Evolutionary conservation across 2,888 invertebrate species (phyloP), one percentile per base, ranked within the genome.

Genomic region (Papilio elwesi): DNA sequence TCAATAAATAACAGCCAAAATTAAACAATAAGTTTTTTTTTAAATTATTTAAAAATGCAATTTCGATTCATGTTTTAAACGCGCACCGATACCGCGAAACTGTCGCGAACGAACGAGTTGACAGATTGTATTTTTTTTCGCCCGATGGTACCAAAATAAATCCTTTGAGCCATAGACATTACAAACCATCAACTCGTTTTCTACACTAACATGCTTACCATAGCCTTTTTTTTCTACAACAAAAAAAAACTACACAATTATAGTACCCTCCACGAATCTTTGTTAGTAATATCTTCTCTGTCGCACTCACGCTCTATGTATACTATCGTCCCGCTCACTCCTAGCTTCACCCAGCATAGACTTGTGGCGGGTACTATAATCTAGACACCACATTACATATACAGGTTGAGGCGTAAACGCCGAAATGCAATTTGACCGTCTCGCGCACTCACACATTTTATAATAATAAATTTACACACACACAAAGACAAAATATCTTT

Each of bases 401-500:
- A 71, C 51, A 36, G 43, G 43, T 3, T 12, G 49, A 62, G 67
- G 71, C 71, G 36, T 53, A 48, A 66, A 63, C 53, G 68, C 72
- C 48, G 63, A 72, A 72, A 72, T 72, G 72, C 72, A 68, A 63
- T 11, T 62, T 15, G 63, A 53, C 59, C 65, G 48, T 59, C 59
- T 10, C 57, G 7, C 13, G 4, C 55, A 63, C 69, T 47, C 73
- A 57, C 48, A 72, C 55, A 59, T 49, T n/a, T 48, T 71, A 68
- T 11, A 73, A 49, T 59, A 65, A 9, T 43, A 57, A 47, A 74
- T 63, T 51, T 64, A 75, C 73, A 72, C 72, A 74, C 74, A 65
- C 62, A 68, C 36, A 38, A 74, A 63, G 55, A 71, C 62, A 53
- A 72, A 26, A 57, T 48, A 38, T 57, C 49, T 49, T 62, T 48